Conservation (phyloP, 2,797 vertebrate genomes). For the Vultur gryphus region DNA sequence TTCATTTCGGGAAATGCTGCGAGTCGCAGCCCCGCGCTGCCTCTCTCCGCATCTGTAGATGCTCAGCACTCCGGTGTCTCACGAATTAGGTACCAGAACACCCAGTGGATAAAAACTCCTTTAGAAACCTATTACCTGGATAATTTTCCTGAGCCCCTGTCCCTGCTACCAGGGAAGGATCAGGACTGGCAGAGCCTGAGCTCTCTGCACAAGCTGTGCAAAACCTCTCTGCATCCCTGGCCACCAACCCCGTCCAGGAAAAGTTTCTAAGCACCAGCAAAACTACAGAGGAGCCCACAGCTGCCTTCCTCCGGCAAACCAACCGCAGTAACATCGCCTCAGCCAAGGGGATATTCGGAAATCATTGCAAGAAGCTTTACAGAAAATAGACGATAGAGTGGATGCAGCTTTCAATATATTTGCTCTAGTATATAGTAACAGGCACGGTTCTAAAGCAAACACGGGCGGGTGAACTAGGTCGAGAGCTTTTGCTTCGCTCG, state of each 20-base stretch:
- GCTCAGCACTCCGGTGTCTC: not conserved
- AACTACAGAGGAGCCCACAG: not conserved
- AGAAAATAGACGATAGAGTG: constrained; percentile 43
- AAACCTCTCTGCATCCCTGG: not conserved
- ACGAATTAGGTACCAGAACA: not conserved
- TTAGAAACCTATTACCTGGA: not conserved
- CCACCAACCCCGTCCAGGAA: not conserved
- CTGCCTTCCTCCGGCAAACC: not conserved
- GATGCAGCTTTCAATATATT: constrained; percentile 42
- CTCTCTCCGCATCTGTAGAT: not conserved
- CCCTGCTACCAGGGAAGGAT: not conserved
- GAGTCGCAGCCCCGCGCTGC: not conserved
- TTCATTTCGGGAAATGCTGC: fast-evolving
- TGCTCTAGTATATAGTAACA: constrained; percentile 41
- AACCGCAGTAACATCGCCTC: fast-evolving
- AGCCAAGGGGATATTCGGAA: not conserved
- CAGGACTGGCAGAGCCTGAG: not conserved
- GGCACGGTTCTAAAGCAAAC: constrained; percentile 35
- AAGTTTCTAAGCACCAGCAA: not conserved
- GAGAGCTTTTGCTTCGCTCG: not conserved
- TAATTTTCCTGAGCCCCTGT: not conserved
- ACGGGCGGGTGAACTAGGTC: not conserved
- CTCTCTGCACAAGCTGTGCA: not conserved
- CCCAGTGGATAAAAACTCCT: not conserved
- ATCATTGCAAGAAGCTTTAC: constrained; percentile 52